Conservation (phyloP, 2,113 vertebrate species). For the Ancistrus triradiatus region DNA sequence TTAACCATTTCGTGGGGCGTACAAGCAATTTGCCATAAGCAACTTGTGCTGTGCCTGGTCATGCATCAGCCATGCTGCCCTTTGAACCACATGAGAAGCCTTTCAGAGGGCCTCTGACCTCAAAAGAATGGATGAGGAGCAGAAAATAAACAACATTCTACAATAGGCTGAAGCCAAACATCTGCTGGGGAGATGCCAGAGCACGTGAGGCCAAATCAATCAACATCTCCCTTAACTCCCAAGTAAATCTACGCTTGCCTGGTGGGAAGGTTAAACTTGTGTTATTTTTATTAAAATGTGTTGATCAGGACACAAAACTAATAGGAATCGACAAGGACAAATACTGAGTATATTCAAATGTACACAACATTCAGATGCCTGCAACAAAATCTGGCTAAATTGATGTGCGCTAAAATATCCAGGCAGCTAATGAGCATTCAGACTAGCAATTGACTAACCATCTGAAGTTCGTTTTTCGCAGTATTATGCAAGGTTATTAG, state of each 20-base stretch:
- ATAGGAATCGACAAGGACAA: no score
- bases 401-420: no score
- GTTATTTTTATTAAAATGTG: conserved; percentile 64
- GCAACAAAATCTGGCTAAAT: no score
- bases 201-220: conserved; percentile 46
- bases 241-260: conserved; percentile 36
- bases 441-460: no score
- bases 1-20: conserved; percentile 56
- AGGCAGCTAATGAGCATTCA: no score
- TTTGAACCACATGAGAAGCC: conserved; percentile 54
- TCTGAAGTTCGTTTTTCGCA: no score
- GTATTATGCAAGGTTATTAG: no score
- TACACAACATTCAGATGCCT: no score
- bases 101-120: conserved; percentile 66
- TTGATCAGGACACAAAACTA: neutral
- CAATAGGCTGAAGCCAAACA: conserved; percentile 65
- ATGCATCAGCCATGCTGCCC: conserved; percentile 58
- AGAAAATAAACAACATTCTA: conserved; percentile 63
- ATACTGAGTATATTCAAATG: no score
- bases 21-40: conserved; percentile 41
- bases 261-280: conserved; percentile 67
- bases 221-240: conserved; percentile 51
- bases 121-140: conserved; percentile 56
- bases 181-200: conserved; percentile 59
- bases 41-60: conserved; percentile 56